Evolutionary conservation across 2,797 vertebrate species (phyloP).

Genomic region (Myiotriccus ornatus): DNA sequence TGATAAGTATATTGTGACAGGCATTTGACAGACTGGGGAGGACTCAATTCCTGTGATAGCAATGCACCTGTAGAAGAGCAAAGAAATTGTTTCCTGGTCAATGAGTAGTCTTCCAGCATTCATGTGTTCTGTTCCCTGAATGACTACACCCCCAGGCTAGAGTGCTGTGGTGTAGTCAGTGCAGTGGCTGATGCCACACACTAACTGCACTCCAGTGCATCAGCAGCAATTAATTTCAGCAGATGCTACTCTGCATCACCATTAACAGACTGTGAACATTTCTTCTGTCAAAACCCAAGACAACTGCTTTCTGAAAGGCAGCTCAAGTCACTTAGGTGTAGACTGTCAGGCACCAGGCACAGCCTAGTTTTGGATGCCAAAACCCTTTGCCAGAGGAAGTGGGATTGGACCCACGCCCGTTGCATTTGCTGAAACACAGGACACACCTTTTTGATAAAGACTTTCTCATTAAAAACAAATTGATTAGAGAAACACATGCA

Average conservation of each 20-base stretch:
- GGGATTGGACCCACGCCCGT: not conserved
- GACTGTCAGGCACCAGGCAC: constrained; percentile 14
- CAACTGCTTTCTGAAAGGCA: not conserved
- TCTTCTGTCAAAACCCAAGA: not conserved
- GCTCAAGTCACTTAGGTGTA: not conserved
- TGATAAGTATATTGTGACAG: not conserved
- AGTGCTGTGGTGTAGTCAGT: not conserved
- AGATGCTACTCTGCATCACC: not conserved
- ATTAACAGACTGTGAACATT: not conserved
- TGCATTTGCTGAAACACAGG: not conserved
- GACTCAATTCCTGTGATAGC: not conserved
- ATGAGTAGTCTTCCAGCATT: not conserved
- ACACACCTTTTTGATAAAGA: constrained; percentile 44
- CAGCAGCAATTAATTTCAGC: rapidly evolving
- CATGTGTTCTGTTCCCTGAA: not conserved
- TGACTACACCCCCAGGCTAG: not conserved
- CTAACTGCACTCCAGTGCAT: not conserved
- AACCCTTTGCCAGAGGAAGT: constrained; percentile 21
- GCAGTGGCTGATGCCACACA: not conserved
- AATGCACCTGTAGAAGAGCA: not conserved
- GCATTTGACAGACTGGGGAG: not conserved
- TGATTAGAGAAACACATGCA: not conserved
- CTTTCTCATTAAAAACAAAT: constrained; percentile 10
- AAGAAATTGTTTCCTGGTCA: not conserved
- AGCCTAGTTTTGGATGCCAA: constrained; percentile 21